Conservation (phyloP, 2,113 vertebrate species). For the Poeciliopsis prolifica region DNA sequence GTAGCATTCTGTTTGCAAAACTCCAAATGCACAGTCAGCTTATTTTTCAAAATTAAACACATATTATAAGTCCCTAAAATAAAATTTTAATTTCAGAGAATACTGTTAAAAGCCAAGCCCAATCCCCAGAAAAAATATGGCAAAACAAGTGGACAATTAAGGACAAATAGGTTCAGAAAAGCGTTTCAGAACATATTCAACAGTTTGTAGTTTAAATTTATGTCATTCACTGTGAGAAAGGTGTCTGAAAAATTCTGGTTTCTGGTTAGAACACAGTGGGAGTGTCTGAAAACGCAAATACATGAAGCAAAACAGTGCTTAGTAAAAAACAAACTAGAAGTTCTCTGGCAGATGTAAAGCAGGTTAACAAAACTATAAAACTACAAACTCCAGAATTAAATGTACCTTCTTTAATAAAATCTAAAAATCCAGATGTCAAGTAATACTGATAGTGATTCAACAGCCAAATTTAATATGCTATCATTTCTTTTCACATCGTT, state of each 20-base stretch:
- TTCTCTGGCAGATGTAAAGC: not conserved
- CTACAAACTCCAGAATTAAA: not conserved
- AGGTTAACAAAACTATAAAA: not conserved
- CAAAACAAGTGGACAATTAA: not conserved
- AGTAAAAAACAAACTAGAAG: not conserved
- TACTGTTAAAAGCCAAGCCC: constrained; percentile 6
- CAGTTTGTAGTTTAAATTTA: not conserved
- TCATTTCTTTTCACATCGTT: not conserved
- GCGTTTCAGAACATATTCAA: not conserved
- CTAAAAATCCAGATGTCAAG: constrained; percentile 31
- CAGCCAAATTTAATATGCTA: not conserved
- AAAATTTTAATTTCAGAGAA: constrained; percentile 23
- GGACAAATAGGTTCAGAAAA: not conserved
- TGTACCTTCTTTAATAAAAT: not conserved
- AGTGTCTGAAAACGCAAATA: not conserved
- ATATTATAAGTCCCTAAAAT: constrained; percentile 6
- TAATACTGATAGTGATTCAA: not conserved
- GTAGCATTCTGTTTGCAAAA: too few relatives aligned
- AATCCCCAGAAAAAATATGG: not conserved
- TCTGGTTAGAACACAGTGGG: not conserved
- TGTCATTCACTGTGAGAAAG: not conserved
- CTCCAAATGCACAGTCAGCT: not conserved
- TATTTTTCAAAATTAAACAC: not conserved
- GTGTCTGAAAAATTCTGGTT: not conserved
- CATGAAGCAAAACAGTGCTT: not conserved